Conservation (phyloP, 1,140 invertebrate species). For the Pachypeltis micranthus region DNA sequence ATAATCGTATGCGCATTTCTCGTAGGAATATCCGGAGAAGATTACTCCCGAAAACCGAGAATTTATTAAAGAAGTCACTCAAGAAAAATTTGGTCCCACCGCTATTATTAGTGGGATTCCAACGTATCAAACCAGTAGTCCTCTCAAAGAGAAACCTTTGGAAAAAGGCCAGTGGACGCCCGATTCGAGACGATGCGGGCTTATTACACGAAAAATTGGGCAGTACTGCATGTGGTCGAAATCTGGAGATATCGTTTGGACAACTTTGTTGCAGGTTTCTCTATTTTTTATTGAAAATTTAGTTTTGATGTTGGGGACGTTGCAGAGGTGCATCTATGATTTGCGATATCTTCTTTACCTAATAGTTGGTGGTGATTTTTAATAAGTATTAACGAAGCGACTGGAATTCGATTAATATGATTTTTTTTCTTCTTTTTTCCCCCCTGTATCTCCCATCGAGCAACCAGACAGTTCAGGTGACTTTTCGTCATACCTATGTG, state of each 20-base stretch:
- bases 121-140: conserved; percentile 38
- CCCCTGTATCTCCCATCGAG: too few relatives aligned
- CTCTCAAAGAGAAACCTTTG: conserved; percentile 44
- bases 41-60: conserved; percentile 66
- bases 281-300: neutral
- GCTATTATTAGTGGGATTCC: conserved; percentile 35
- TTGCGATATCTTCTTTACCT: neutral
- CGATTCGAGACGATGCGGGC: conserved; percentile 55
- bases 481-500: too few relatives aligned
- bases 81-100: conserved; percentile 46
- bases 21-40: conserved; percentile 50
- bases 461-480: too few relatives aligned
- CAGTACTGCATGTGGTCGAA: conserved; percentile 84
- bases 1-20: neutral
- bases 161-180: conserved; percentile 48
- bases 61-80: conserved; percentile 67
- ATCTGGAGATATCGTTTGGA: conserved; percentile 60
- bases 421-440: neutral
- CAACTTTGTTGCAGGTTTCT: conserved; percentile 73
- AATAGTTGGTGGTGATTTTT: too few relatives aligned
- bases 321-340: too few relatives aligned
- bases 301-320: too few relatives aligned
- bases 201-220: conserved; percentile 89
- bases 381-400: too few relatives aligned
- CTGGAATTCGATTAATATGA: too few relatives aligned